phyloP scores from a whole-genome alignment of 2,113 vertebrate genomes.

The Melanerpes aurifrons region DNA sequence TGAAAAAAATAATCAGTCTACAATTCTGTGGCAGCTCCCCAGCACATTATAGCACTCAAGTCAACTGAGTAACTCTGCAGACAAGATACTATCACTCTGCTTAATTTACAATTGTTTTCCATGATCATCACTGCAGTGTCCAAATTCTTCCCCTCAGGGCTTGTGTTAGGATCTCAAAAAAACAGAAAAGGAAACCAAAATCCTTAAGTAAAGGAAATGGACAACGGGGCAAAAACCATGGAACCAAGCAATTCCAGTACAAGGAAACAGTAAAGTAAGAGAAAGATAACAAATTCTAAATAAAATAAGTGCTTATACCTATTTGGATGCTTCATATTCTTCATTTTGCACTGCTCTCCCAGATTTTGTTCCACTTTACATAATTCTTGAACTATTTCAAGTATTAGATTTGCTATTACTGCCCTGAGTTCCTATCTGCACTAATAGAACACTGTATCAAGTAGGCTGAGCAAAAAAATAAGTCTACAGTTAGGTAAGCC shows the following conservation, averaged over 20 bases:
- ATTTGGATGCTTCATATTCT: background rate
- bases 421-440: background rate
- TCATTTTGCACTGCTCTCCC: background rate
- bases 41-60: accelerated
- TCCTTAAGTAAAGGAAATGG: background rate
- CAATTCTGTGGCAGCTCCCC: background rate
- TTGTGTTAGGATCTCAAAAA: background rate
- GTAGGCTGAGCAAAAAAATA: too few species aligned
- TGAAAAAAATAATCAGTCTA: background rate
- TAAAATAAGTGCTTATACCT: accelerated
- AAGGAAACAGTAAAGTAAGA: background rate
- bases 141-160: background rate
- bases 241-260: background rate
- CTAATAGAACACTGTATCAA: background rate
- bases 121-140: background rate
- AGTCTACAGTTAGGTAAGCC: too few species aligned
- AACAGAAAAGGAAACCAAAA: background rate
- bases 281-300: background rate
- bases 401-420: background rate
- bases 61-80: background rate
- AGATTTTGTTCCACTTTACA: background rate
- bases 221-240: background rate
- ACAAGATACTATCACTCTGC: background rate
- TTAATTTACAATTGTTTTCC: background rate
- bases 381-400: background rate